Conservation (phyloP, 2,797 vertebrate genomes). For the Capromys pilorides region DNA sequence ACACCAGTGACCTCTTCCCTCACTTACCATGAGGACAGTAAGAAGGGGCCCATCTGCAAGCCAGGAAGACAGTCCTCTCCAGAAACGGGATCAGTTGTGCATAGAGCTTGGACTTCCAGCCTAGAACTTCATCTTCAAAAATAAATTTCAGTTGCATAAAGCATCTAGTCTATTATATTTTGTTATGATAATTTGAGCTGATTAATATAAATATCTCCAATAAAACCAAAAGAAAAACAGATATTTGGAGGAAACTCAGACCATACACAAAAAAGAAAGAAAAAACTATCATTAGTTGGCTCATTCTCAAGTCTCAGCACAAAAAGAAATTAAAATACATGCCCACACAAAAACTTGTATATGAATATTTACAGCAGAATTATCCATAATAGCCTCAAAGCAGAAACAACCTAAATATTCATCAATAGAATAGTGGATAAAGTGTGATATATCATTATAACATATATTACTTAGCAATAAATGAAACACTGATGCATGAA, state of each 20-base stretch:
- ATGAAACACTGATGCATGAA: neutral
- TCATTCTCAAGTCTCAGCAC: neutral
- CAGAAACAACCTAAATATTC: neutral
- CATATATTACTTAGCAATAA: slow-evolving; percentile 5
- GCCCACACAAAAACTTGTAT: neutral
- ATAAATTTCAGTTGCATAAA: slow-evolving; percentile 5
- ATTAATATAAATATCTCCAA: slow-evolving; percentile 22
- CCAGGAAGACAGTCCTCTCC: neutral
- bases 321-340: neutral
- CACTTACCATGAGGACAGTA: neutral
- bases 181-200: neutral
- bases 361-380: neutral
- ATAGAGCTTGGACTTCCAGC: neutral
- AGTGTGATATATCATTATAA: neutral
- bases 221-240: slow-evolving; percentile 24
- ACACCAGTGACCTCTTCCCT: neutral
- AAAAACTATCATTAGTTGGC: neutral
- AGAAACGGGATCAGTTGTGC: neutral
- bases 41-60: neutral
- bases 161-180: slow-evolving; percentile 2
- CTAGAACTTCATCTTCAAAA: neutral
- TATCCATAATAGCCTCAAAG: neutral
- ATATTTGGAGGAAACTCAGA: slow-evolving; percentile 4
- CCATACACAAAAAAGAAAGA: neutral
- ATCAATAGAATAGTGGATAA: slow-evolving; percentile 10